Conservation (phyloP, 2,888 invertebrate genomes). For the Monopis laevigella region DNA sequence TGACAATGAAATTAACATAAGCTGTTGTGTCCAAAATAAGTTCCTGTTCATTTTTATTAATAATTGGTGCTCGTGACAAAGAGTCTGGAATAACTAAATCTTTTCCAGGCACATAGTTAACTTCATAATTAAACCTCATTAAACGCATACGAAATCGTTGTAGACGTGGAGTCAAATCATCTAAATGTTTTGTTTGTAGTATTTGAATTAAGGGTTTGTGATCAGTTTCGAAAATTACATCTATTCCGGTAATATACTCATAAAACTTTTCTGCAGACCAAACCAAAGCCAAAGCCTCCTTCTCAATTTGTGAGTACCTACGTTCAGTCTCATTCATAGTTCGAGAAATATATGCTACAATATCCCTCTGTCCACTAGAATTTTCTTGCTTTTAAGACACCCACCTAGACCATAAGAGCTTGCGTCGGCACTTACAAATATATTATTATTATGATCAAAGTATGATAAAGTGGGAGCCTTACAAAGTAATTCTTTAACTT, state of each 20-base stretch:
- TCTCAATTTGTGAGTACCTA: constrained; percentile 12
- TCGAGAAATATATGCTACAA: constrained; percentile 11
- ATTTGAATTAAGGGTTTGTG: constrained; percentile 17
- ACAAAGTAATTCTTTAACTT: constrained; percentile 3
- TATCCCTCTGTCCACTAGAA: constrained; percentile 6
- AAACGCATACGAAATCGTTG: constrained; percentile 18
- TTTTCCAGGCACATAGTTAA: constrained; percentile 22
- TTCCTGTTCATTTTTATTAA: not conserved
- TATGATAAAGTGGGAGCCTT: constrained; percentile 2
- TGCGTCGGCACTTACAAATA: constrained; percentile 12
- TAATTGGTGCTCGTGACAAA: constrained; percentile 15
- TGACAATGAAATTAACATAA: constrained; percentile 1
- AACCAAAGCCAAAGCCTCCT: constrained; percentile 12
- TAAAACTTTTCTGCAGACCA: constrained; percentile 12
- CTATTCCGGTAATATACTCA: constrained; percentile 11
- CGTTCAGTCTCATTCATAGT: constrained; percentile 9
- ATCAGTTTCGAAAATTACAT: constrained; percentile 12
- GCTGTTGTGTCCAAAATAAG: not conserved
- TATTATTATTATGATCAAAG: constrained; percentile 3
- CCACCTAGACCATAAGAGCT: constrained; percentile 15
- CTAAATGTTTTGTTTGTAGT: constrained; percentile 16
- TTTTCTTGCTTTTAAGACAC: constrained; percentile 13
- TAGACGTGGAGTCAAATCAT: constrained; percentile 16
- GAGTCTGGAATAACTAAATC: constrained; percentile 19
- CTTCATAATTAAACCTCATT: constrained; percentile 20